phyloP scores from a whole-genome alignment of 2,797 vertebrate genomes.

The Apogon talboti region DNA sequence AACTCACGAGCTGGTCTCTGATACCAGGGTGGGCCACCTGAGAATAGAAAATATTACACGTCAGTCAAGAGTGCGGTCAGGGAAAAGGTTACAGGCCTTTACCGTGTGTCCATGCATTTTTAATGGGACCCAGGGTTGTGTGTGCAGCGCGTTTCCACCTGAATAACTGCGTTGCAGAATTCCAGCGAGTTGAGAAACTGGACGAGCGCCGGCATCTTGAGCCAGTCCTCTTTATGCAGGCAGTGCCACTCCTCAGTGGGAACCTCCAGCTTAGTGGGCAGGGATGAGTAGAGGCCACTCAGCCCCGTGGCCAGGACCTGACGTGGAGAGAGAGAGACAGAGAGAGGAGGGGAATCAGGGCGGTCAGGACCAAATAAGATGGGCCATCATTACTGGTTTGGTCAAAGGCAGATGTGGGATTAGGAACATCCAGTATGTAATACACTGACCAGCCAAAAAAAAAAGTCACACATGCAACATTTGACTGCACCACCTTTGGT shows the following conservation, averaged over 20 bases:
- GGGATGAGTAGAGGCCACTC: conserved; percentile 96
- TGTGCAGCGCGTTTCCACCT: conserved; percentile 81
- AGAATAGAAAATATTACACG: conserved; percentile 20
- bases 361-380: not conserved
- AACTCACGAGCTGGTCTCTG: conserved; percentile 93
- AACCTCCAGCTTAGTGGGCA: conserved; percentile 94
- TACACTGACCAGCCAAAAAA: too few relatives aligned
- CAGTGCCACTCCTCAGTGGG: conserved; percentile 95
- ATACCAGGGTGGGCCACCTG: conserved; percentile 94
- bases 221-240: conserved; percentile 93
- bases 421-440: too few relatives aligned
- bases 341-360: too few relatives aligned
- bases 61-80: conserved; percentile 21
- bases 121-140: not conserved
- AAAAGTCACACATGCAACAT: too few relatives aligned
- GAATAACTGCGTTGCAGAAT: conserved; percentile 97
- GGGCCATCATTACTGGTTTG: not conserved
- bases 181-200: conserved; percentile 98
- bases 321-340: too few relatives aligned
- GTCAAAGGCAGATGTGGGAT: not conserved
- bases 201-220: conserved; percentile 90
- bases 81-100: conserved; percentile 9
- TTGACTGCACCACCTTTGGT: too few relatives aligned
- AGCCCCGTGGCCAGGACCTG: conserved; percentile 97
- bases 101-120: conserved; percentile 15